These are phyloP conservation scores for Gymnosoma rotundatum DNA, from an alignment of 2,888 invertebrate genomes.

Conservation along the genomic window DNA sequence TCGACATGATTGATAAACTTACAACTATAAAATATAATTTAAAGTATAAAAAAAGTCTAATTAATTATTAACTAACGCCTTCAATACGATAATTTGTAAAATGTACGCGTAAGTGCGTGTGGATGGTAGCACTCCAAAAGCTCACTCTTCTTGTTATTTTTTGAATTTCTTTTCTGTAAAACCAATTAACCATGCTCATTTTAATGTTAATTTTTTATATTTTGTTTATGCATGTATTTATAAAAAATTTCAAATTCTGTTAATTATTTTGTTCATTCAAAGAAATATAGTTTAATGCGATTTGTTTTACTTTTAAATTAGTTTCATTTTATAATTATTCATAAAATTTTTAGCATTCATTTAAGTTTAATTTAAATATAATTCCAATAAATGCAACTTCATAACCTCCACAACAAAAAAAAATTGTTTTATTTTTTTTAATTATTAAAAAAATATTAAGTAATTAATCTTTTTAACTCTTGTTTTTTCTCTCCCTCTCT, in stretches of 20 bases:
- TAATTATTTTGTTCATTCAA: constrained; percentile 37
- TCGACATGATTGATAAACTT: constrained; percentile 47
- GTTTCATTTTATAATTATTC: constrained; percentile 54
- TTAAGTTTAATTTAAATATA: constrained; percentile 45
- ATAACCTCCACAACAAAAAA: constrained; percentile 39
- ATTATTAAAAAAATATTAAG: constrained; percentile 9
- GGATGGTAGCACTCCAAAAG: constrained; percentile 24
- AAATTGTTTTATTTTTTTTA: constrained; percentile 9
- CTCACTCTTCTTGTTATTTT: constrained; percentile 52
- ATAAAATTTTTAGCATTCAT: constrained; percentile 47
- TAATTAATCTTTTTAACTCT: neutral
- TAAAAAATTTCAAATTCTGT: constrained; percentile 38
- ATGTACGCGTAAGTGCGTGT: neutral
- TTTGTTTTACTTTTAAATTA: constrained; percentile 38
- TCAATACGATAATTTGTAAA: constrained; percentile 40
- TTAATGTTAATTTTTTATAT: constrained; percentile 22
- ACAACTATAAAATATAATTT: constrained; percentile 50
- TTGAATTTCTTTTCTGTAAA: constrained; percentile 30
- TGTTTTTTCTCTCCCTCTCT: neutral
- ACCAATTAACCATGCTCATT: constrained; percentile 26
- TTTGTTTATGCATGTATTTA: constrained; percentile 26
- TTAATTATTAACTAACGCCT: constrained; percentile 55
- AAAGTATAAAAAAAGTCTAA: constrained; percentile 51
- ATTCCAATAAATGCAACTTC: constrained; percentile 67
- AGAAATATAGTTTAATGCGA: constrained; percentile 1